Conservation (phyloP, 2,888 invertebrate species). For the Perizoma affinitatum region DNA sequence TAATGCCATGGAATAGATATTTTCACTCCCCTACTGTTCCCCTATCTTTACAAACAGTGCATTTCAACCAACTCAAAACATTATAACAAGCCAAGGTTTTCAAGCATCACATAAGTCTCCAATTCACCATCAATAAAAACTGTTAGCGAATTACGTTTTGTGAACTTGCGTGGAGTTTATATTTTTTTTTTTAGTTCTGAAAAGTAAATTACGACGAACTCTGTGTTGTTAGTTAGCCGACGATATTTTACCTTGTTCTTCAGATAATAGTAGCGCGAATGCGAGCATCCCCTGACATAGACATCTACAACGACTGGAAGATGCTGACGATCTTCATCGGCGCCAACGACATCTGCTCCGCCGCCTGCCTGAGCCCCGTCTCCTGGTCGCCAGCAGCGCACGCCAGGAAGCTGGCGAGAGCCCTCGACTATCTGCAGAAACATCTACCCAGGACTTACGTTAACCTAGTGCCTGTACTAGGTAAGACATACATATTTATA, state of each 20-base stretch:
- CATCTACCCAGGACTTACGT: conserved; percentile 88
- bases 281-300: conserved; percentile 83
- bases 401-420: conserved; percentile 84
- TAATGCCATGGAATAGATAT: too few species aligned
- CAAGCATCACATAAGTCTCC: too few species aligned
- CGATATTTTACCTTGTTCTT: conserved; percentile 23
- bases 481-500: conserved; percentile 64
- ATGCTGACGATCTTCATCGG: conserved; percentile 90
- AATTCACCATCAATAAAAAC: too few species aligned
- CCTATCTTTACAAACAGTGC: too few species aligned
- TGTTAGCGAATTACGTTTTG: too few species aligned
- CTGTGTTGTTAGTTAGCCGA: too few species aligned
- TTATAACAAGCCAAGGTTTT: too few species aligned
- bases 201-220: too few species aligned
- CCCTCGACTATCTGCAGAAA: conserved; percentile 87
- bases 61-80: too few species aligned
- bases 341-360: conserved; percentile 90
- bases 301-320: conserved; percentile 88
- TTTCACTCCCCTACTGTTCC: too few species aligned
- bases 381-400: conserved; percentile 86
- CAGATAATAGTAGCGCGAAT: conserved; percentile 87
- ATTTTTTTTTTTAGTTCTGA: too few species aligned
- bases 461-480: conserved; percentile 88
- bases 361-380: conserved; percentile 85
- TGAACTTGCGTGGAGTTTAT: too few species aligned